These are phyloP conservation scores for Danio kyathit DNA, from an alignment of 2,797 vertebrate species.

Conservation along the genomic window DNA sequence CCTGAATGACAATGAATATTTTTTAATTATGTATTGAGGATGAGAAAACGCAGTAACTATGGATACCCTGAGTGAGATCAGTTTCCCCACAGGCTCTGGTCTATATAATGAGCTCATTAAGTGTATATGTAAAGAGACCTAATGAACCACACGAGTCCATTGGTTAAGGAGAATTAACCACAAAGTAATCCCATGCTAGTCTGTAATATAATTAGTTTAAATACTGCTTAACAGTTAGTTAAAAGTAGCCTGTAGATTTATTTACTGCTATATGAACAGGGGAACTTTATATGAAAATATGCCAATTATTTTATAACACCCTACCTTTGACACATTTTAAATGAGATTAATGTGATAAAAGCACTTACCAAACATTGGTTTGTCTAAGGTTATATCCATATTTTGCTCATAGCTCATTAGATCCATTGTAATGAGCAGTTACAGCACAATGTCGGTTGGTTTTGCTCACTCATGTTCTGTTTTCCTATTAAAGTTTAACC, in stretches of 20 bases:
- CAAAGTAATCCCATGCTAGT: not conserved
- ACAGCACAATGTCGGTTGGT: too few species aligned
- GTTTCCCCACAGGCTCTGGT: not conserved
- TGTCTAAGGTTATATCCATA: not conserved
- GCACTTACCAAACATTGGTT: not conserved
- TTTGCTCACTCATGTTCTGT: not conserved
- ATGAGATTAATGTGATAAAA: not conserved
- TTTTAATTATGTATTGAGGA: slow-evolving; percentile 19
- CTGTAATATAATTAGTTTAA: not conserved
- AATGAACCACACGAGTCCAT: slow-evolving; percentile 14
- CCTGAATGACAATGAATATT: not conserved
- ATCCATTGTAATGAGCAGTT: not conserved
- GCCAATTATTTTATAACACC: not conserved
- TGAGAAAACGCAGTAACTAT: slow-evolving; percentile 12
- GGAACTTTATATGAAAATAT: not conserved
- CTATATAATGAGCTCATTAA: slow-evolving; percentile 26
- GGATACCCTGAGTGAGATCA: not conserved
- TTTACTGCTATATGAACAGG: not conserved
- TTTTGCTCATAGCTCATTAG: too few species aligned
- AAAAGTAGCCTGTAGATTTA: not conserved
- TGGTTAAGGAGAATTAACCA: slow-evolving; percentile 1
- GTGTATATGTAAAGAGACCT: not conserved
- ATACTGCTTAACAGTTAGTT: not conserved
- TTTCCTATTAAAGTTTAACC: not conserved
- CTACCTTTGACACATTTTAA: not conserved